Percentiles rank a stretch among this genome's conserved stretches.
Evolutionary conservation across 2,888 invertebrate genomes (phyloP).

Genomic region (Lasius platythorax): DNA sequence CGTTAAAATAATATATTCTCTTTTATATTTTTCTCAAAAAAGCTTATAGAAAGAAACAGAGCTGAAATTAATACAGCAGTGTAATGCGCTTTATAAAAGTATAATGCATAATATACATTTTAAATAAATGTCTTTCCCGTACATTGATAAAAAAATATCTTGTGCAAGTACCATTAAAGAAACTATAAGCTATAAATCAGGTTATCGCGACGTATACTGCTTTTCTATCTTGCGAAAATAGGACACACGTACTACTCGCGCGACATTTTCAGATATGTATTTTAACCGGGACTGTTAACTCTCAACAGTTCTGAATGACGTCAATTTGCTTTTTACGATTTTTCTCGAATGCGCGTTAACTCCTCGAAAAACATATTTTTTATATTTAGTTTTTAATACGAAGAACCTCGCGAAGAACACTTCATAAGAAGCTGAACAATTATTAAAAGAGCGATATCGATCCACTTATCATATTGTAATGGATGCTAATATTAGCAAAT

Average conservation of each 20-base stretch:
- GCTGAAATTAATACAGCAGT: neutral
- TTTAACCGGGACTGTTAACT: neutral
- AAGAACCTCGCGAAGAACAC: too few relatives aligned
- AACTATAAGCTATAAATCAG: conserved; percentile 16
- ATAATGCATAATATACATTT: neutral
- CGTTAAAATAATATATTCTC: conserved; percentile 1
- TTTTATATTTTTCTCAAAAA: neutral
- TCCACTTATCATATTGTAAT: neutral
- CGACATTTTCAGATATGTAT: neutral
- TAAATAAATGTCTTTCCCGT: neutral
- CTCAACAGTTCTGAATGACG: neutral
- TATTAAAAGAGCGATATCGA: neutral
- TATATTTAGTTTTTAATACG: neutral
- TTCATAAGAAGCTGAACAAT: neutral
- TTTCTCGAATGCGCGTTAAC: neutral
- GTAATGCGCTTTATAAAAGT: neutral
- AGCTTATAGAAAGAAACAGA: neutral
- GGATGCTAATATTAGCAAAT: neutral
- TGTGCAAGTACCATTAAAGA: neutral
- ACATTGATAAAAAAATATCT: conserved; percentile 9
- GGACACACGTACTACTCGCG: neutral
- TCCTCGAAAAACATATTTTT: neutral
- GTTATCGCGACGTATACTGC: neutral
- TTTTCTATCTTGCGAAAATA: conserved; percentile 18
- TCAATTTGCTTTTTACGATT: neutral